phyloP scores from a whole-genome alignment of 2,113 vertebrate species.

The Pachypanchax playfairii region DNA sequence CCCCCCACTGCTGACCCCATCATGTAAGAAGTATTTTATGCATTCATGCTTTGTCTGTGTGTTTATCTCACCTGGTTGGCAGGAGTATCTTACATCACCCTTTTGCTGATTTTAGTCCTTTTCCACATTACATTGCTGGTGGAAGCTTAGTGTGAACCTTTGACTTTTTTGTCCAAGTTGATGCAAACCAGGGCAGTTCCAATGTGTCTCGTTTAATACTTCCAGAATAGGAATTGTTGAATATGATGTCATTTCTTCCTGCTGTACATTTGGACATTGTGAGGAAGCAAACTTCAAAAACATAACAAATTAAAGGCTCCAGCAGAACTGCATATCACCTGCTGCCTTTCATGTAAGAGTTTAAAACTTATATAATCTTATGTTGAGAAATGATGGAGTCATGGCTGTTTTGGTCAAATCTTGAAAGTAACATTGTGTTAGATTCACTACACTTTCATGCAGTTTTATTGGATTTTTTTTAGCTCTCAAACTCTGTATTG shows the following conservation, averaged over 20 bases:
- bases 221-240: slow-evolving; percentile 44
- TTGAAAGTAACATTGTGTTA: too few relatives aligned
- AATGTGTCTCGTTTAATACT: slow-evolving; percentile 33
- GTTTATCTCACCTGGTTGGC: slow-evolving; percentile 44
- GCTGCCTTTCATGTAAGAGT: too few relatives aligned
- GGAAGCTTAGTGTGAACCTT: slow-evolving; percentile 55
- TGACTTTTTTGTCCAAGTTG: slow-evolving; percentile 54
- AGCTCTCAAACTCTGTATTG: too few relatives aligned
- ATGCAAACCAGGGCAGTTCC: slow-evolving; percentile 51
- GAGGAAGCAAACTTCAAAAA: too few relatives aligned
- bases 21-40: slow-evolving; percentile 52
- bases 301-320: too few relatives aligned
- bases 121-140: slow-evolving; percentile 46
- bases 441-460: too few relatives aligned
- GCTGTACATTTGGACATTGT: slow-evolving; percentile 15
- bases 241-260: slow-evolving; percentile 45
- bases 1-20: slow-evolving; percentile 54
- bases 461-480: too few relatives aligned
- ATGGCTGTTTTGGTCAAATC: too few relatives aligned
- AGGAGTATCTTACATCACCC: slow-evolving; percentile 43
- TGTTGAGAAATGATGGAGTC: too few relatives aligned
- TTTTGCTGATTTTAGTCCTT: slow-evolving; percentile 58
- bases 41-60: slow-evolving; percentile 40
- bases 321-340: too few relatives aligned
- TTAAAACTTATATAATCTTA: too few relatives aligned